Base-by-base conservation (phyloP, 1,140 invertebrate genomes). In the Steinernema khuongi region DNA sequence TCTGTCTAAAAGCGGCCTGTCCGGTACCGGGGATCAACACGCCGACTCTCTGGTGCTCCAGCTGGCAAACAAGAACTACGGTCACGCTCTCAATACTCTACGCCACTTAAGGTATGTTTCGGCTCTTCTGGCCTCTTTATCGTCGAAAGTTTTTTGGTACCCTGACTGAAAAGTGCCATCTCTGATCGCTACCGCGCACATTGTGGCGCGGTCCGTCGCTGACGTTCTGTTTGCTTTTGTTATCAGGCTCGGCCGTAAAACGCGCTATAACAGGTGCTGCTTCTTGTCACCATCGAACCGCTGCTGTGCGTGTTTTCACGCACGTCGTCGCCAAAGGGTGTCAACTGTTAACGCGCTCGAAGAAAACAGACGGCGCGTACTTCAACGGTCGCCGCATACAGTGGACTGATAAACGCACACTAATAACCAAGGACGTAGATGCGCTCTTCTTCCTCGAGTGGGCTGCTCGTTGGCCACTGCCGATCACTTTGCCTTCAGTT, bases 21-120 rank as follows among this genome's bases (percentile, higher is more conserved):
- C 26, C 22, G 36, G n/a, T 31, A 31, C 28, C 4, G 68, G 26
- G 1, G 79, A 80, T 29, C 79, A 79, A 44, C 72, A 71, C 26
- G 50, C 68, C 7, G 84, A 84, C 60, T 76, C 73, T 1, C 69
- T 84, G 7, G 73, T 85, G 7, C 78, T 84, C 1, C 80, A 85
- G 11, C 32, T 84, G 44, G 78, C 82, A n/a, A 85, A 84, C 71
- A 84, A 82, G 68, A 73, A 85, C 43, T 81, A 81, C 73, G 73
- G 71, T 70, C 79, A 77, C 66, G 82, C 82, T 29, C 69, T 85
- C 11, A 72, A 60, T 31, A 78, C 75, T 31, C 66, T 83, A n/a
- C 32, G 75, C 26, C 78, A 82, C 68, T 72, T 85, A 41, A 73
- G 81, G 81, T 83, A 66, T 36, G 71, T 50, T 26, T n/a, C 30